phyloP scores from a whole-genome alignment of 1,140 invertebrate genomes.

The Yoshiicerus persimilis region DNA sequence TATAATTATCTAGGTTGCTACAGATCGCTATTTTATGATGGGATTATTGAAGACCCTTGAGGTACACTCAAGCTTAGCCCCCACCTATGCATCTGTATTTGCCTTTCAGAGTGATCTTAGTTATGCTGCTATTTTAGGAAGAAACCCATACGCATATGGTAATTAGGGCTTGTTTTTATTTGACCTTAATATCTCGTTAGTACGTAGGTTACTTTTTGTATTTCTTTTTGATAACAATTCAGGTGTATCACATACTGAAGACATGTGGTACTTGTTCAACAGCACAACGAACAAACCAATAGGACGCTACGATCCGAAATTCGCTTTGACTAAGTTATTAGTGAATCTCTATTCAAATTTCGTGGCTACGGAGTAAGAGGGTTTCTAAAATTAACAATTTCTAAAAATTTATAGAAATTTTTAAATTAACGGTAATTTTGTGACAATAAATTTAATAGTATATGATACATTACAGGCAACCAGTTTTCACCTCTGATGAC shows the following conservation, averaged over 20 bases:
- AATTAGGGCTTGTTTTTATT: background rate
- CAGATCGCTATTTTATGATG: conserved; percentile 8
- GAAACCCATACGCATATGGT: conserved; percentile 16
- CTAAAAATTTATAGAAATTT: too few relatives aligned
- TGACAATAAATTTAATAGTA: background rate
- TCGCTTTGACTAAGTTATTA: conserved; percentile 27
- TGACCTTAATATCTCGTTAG: too few relatives aligned
- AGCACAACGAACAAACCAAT: conserved; percentile 18
- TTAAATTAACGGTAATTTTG: too few relatives aligned
- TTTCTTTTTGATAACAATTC: background rate
- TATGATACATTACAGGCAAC: background rate
- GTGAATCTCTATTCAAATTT: conserved; percentile 31
- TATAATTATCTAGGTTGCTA: background rate
- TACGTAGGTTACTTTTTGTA: too few relatives aligned
- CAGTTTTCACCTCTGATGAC: background rate
- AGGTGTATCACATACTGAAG: background rate
- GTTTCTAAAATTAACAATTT: background rate
- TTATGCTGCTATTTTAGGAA: background rate
- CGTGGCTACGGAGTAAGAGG: background rate
- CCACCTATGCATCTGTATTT: conserved; percentile 9
- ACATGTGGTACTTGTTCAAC: conserved; percentile 22
- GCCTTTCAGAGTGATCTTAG: conserved; percentile 14
- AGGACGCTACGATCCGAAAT: background rate
- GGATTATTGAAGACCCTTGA: background rate
- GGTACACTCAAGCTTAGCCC: conserved; percentile 22